Base-by-base conservation (phyloP, 2,113 vertebrate genomes). In the Dolichallabes microphthalmus region DNA sequence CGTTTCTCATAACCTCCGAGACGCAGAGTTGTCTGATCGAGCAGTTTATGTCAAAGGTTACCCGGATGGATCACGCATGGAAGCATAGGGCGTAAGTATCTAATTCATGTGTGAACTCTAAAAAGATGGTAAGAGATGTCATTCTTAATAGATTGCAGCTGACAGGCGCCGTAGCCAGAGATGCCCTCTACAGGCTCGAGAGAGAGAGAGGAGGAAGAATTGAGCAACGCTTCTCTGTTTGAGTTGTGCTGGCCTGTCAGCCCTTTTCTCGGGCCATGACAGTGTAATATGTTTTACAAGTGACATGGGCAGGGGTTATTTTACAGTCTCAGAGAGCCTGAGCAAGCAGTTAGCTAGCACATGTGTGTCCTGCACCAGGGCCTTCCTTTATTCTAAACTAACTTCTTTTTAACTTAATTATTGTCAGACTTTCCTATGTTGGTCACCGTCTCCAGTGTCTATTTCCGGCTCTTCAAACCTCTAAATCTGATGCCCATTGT, bases 261-360 rank as follows among this genome's bases (percentile, higher is more conserved):
- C 71, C 87, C 84, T 74, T 86, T 82, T 82, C 75, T 84, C 57
- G 52, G 64, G 68, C 66, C 87, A 84, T 85, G 76, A 77, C 75
- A 75, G 82, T 77, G 84, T 80, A 86, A 77, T 83, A 81, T 82
- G 87, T 88, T 88, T 86, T 85, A 88, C 82, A 82, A 82, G 78
- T 39, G 39, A 61, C 83, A 68, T 82, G 84, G 63, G 45, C 57
- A 83, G 82, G 63, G 82, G 81, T 84, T 84, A 86, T 78, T 87
- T 81, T 78, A 57, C 88, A 78, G 45, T 82, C 66, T 80, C 64
- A 35, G 63, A 52, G 86, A 85, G 80, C 80, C 80, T 55, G 81
- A 60, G 76, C 63, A 27, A 35, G 76, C 81, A 81, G 87, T 39
- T 73, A 61, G 57, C 68, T 73, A 61, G 57, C 68, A 55, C 27